Percentiles rank a stretch among this genome's conserved stretches.
These are phyloP conservation scores for Crenuchus spilurus DNA, from an alignment of 2,797 vertebrate genomes.

Conservation along the genomic window DNA sequence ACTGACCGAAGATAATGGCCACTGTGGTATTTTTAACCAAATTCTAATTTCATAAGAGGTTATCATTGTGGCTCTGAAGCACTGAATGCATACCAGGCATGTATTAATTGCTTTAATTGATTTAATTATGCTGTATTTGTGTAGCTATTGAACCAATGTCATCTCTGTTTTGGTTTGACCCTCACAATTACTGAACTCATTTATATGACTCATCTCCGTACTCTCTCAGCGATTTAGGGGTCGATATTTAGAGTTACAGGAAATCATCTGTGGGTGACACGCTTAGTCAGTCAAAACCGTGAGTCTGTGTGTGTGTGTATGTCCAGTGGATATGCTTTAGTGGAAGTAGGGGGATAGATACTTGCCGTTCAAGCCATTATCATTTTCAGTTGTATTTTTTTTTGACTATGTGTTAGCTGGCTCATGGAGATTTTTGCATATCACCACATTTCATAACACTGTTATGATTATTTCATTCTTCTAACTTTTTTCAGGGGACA, in stretches of 20 bases:
- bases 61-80: too few species aligned
- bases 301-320: not conserved
- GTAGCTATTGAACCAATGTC: not conserved
- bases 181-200: not conserved
- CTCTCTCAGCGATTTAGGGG: not conserved
- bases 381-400: not conserved
- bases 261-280: not conserved
- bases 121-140: not conserved
- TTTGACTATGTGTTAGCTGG: not conserved
- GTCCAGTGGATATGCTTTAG: not conserved
- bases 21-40: too few species aligned
- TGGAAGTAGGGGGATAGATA: too few species aligned
- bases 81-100: not conserved
- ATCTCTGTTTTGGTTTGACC: not conserved
- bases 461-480: not conserved
- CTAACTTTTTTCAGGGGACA: not conserved
- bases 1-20: too few species aligned
- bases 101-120: not conserved
- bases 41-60: too few species aligned
- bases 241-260: not conserved
- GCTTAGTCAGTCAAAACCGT: not conserved
- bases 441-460: too few species aligned
- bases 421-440: too few species aligned
- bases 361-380: too few species aligned
- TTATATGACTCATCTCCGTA: not conserved